Conservation (phyloP, 1,140 invertebrate genomes). For the Drosophila santomea region DNA sequence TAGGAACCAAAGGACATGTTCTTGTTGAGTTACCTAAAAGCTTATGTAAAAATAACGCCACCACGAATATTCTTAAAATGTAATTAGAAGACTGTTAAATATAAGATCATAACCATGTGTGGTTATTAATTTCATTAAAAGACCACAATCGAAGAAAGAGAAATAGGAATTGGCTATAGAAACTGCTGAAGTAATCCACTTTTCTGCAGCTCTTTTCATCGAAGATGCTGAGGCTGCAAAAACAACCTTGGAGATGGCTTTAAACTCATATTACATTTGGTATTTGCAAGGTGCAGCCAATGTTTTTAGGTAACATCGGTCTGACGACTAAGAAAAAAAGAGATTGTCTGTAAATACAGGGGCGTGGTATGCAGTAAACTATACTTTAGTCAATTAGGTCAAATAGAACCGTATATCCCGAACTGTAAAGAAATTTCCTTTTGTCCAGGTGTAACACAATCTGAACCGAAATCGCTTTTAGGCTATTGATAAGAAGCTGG, state of each 20-base stretch:
- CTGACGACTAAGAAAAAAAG: conserved; percentile 34
- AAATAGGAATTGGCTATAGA: neutral
- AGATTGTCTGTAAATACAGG: conserved; percentile 56
- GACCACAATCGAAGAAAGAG: too few relatives aligned
- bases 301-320: conserved; percentile 34
- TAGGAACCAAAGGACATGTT: neutral
- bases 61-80: neutral
- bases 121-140: too few relatives aligned
- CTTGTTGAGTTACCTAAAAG: too few relatives aligned
- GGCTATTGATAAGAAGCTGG: conserved; percentile 46
- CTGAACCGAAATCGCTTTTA: conserved; percentile 1
- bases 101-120: neutral
- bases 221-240: conserved; percentile 67
- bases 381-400: too few relatives aligned
- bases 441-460: neutral
- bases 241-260: conserved; percentile 29
- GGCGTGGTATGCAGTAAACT: conserved; percentile 4
- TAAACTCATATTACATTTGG: conserved; percentile 30
- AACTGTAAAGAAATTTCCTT: neutral
- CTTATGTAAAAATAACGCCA: neutral
- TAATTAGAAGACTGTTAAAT: too few relatives aligned
- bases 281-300: conserved; percentile 38
- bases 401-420: too few relatives aligned
- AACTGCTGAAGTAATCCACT: conserved; percentile 13
- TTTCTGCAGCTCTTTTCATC: conserved; percentile 4